Conservation (phyloP, 2,113 vertebrate genomes). For the Melanerpes formicivorus region DNA sequence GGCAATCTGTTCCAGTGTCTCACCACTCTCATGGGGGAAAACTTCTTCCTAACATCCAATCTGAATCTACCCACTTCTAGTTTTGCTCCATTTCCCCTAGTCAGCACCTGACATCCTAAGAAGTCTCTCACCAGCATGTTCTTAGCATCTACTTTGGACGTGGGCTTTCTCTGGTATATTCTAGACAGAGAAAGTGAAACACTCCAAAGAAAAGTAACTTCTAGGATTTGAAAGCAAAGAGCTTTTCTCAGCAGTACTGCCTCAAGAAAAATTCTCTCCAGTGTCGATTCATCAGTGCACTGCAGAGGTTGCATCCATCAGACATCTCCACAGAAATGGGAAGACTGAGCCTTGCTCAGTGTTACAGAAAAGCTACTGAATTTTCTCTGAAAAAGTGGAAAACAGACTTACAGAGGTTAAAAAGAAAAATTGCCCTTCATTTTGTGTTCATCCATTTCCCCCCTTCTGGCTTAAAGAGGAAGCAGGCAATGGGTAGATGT, state of each 20-base stretch:
- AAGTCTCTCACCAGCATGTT: not conserved
- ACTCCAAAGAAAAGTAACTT: slow-evolving; percentile 11
- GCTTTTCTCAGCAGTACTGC: slow-evolving; percentile 47
- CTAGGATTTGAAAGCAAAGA: slow-evolving; percentile 1
- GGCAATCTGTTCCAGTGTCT: no score
- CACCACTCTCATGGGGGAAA: no score
- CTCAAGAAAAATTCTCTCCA: slow-evolving; percentile 35
- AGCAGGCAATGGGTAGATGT: not conserved
- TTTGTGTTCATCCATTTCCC: slow-evolving; percentile 23
- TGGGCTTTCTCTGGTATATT: not conserved
- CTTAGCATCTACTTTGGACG: not conserved
- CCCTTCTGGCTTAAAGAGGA: slow-evolving; percentile 16
- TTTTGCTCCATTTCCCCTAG: no score
- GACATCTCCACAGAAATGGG: not conserved
- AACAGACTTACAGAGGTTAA: slow-evolving; percentile 11
- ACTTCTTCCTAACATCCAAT: no score
- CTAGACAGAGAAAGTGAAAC: not conserved
- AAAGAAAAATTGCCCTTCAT: slow-evolving; percentile 46
- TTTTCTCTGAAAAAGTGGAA: slow-evolving; percentile 35
- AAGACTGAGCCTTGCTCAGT: slow-evolving; percentile 12
- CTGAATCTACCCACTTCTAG: no score
- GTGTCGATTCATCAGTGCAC: not conserved
- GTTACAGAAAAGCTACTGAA: slow-evolving; percentile 3
- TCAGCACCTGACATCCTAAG: no score
- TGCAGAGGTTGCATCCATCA: slow-evolving; percentile 29